Evolutionary conservation across 2,888 invertebrate genomes (phyloP).

Genomic region (Heliconius hortense): DNA sequence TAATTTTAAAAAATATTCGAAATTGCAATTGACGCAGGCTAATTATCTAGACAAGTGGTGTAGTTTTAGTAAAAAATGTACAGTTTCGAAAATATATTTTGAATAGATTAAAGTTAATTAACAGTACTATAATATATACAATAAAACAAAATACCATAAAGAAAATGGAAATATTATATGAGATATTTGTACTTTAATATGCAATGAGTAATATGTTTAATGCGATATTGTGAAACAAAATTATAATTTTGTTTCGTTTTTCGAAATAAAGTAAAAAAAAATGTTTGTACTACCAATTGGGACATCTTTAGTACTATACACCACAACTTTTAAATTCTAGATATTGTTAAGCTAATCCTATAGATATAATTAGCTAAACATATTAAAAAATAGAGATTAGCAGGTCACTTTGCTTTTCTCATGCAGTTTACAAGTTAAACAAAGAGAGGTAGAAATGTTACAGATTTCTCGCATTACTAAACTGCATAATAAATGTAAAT

Average conservation of each 20-base stretch:
- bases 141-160: no score
- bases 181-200: no score
- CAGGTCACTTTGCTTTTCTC: not conserved
- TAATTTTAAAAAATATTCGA: not conserved
- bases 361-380: not conserved
- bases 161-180: no score
- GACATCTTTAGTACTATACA: not conserved
- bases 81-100: no score
- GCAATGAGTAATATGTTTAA: not conserved
- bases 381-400: not conserved
- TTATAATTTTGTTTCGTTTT: not conserved
- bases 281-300: not conserved
- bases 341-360: not conserved
- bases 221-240: not conserved
- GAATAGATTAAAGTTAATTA: no score
- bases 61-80: no score
- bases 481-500: slow-evolving; percentile 16
- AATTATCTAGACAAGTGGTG: not conserved
- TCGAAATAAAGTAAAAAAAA: not conserved
- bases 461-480: slow-evolving; percentile 10
- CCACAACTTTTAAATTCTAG: not conserved
- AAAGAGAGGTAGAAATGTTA: not conserved
- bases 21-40: not conserved
- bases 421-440: slow-evolving; percentile 9
- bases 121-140: no score